Conservation (phyloP, 2,888 invertebrate species). For the Orchesellides sinensis region DNA sequence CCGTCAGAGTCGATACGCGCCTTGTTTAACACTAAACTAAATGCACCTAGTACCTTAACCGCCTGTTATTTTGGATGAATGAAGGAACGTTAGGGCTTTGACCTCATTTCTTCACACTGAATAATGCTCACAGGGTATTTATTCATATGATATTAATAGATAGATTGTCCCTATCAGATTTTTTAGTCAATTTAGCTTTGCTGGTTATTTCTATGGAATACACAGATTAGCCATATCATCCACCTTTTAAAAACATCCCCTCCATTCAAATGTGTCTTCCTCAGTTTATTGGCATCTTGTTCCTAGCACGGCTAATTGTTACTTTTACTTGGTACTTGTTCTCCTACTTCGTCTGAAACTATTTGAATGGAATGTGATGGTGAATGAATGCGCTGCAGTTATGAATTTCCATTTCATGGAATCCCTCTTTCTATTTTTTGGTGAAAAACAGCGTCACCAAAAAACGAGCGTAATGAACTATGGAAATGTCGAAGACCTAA, state of each 20-base stretch:
- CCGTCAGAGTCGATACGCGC: not conserved
- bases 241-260: constrained; percentile 4
- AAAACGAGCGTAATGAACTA: not conserved
- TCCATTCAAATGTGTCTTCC: not conserved
- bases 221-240: not conserved
- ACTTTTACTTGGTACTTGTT: not conserved
- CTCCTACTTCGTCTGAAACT: not conserved
- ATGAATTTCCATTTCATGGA: not conserved
- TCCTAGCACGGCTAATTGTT: too few relatives aligned
- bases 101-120: constrained; percentile 34
- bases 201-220: not conserved
- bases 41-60: too few relatives aligned
- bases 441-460: not conserved
- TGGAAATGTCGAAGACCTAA: constrained; percentile 22
- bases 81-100: constrained; percentile 41
- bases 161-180: not conserved
- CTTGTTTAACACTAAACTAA: not conserved
- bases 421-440: not conserved
- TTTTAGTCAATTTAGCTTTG: not conserved
- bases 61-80: too few relatives aligned
- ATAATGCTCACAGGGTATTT: constrained; percentile 2
- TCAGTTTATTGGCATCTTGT: not conserved
- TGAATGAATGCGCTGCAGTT: not conserved
- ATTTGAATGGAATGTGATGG: constrained; percentile 6
- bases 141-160: constrained; percentile 39